Evolutionary conservation across 2,113 vertebrate species (phyloP).

Genomic region (Silurus meridionalis): DNA sequence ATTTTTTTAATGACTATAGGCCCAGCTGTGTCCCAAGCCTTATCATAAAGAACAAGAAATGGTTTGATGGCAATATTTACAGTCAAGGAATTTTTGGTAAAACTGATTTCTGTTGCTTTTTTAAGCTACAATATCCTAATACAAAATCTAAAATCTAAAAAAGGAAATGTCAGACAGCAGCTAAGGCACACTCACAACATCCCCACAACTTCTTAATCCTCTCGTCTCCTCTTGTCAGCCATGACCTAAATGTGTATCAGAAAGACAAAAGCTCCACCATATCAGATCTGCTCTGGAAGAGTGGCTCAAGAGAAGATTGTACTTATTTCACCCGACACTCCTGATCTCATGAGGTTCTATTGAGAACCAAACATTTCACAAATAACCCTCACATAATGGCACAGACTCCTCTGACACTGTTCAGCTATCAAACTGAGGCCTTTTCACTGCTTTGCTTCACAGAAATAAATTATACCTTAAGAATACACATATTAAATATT

Average conservation of each 20-base stretch:
- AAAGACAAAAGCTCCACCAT: conserved; percentile 36
- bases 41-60: background rate
- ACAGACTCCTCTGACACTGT: background rate
- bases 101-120: background rate
- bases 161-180: background rate
- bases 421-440: background rate
- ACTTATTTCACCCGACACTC: conserved; percentile 17
- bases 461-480: background rate
- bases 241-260: conserved; percentile 50
- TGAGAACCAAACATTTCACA: conserved; percentile 11
- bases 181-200: background rate
- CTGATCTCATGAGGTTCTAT: background rate
- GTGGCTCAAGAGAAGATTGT: conserved; percentile 10
- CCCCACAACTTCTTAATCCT: conserved; percentile 4
- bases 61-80: background rate
- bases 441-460: background rate
- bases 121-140: background rate
- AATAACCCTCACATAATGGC: conserved; percentile 2
- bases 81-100: background rate
- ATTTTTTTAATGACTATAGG: background rate
- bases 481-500: background rate
- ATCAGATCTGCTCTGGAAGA: conserved; percentile 26
- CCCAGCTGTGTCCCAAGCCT: background rate
- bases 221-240: conserved; percentile 10
- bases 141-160: background rate